These are phyloP conservation scores for Phymanthus crucifer DNA, from an alignment of 92 coral and sea anemone genomes.

Conservation along the genomic window DNA sequence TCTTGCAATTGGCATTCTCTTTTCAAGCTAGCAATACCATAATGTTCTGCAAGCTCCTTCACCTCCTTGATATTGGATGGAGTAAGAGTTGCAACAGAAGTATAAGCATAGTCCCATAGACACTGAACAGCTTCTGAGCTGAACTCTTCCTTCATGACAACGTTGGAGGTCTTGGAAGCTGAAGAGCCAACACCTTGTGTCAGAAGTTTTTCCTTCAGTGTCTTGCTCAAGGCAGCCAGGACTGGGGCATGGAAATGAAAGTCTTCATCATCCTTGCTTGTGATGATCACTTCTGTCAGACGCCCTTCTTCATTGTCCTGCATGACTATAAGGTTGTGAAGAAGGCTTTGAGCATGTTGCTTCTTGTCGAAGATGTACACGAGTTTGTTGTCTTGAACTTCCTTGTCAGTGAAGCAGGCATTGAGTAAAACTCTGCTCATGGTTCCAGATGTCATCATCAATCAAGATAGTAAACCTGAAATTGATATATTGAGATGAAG, in stretches of 20 bases:
- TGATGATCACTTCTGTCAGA: slow-evolving; percentile 36
- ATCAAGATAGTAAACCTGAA: too few relatives aligned
- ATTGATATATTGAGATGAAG: too few relatives aligned
- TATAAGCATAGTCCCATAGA: slow-evolving; percentile 54
- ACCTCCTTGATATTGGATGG: slow-evolving; percentile 31
- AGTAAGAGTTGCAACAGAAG: slow-evolving; percentile 24
- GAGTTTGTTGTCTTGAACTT: slow-evolving; percentile 12
- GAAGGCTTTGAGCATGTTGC: slow-evolving; percentile 42
- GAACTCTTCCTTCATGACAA: slow-evolving; percentile 7
- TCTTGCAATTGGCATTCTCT: slow-evolving; percentile 13
- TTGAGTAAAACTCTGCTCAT: neutral
- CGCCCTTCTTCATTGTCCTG: slow-evolving; percentile 22
- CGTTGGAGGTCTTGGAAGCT: neutral
- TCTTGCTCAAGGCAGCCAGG: too few relatives aligned
- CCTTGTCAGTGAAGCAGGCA: neutral
- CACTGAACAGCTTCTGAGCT: too few relatives aligned
- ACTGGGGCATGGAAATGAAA: too few relatives aligned
- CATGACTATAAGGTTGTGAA: too few relatives aligned
- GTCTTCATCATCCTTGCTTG: too few relatives aligned
- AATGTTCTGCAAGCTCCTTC: slow-evolving; percentile 38
- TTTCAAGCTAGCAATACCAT: slow-evolving; percentile 23
- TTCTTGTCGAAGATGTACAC: slow-evolving; percentile 47
- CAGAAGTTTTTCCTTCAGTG: slow-evolving; percentile 38
- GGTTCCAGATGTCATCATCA: too few relatives aligned
- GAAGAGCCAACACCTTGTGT: slow-evolving; percentile 13